Evolutionary conservation across 2,113 vertebrate genomes (phyloP), one percentile per base, ranked within the genome.

Genomic region (Trematomus loennbergii): DNA sequence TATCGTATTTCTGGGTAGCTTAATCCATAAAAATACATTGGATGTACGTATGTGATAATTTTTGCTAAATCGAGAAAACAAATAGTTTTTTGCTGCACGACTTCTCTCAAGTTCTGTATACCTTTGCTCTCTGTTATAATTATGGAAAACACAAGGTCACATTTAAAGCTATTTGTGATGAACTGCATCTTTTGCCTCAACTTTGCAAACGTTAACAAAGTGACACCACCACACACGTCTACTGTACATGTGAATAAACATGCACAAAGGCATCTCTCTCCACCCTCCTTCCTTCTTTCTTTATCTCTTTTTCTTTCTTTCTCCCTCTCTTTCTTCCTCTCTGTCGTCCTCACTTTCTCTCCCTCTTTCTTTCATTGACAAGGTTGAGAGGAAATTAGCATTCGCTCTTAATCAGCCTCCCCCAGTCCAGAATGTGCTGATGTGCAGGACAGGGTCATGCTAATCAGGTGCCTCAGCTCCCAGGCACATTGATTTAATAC

Each of bases 361-460:
- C 79, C 22, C 70, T 46, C 83, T 75, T 70, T 81, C 50, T 40
- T 72, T 89, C 87, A 88, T 81, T 89, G 91, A 90, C 89, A 92
- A 87, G 77, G 67, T 79, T 84, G 91, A 91, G 90, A 79, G 90
- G 87, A 94, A 92, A 94, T 94, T 92, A 93, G 91, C 87, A 91
- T 92, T 86, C 88, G 82, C 88, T 89, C 91, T 84, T 93, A 92
- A 93, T 94, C 93, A 94, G 92, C 92, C 89, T 93, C 91, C 89
- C 82, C 82, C 89, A 89, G 85, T 75, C 85, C 83, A 84, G 84
- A 94, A 94, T 92, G 88, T 94, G 93, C 94, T 94, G 93, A 94
- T 87, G 88, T 91, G 89, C 85, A 93, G 93, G 90, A 93, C 88
- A 61, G 85, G 91, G 90, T 92, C 91, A 91, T 89, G 89, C 91